Conservation (phyloP, 2,797 vertebrate genomes). For the Rhyacichthys aspro region DNA sequence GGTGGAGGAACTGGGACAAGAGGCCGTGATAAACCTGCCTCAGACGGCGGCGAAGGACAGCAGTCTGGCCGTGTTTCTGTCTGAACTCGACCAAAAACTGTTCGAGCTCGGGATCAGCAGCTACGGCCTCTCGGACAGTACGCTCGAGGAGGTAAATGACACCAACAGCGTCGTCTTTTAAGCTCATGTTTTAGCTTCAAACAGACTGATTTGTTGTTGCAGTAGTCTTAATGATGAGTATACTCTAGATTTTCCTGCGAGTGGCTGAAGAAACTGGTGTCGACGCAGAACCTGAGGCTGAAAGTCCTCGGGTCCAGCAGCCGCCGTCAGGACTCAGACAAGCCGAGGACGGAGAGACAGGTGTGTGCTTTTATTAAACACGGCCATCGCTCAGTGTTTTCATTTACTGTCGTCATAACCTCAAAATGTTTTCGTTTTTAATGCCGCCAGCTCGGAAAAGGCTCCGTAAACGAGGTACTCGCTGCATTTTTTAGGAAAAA, state of each 20-base stretch:
- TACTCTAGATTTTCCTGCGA: slow-evolving; percentile 87
- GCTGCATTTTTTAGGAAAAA: background rate
- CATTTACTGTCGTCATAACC: slow-evolving; percentile 17
- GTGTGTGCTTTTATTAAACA: background rate
- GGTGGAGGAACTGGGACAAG: slow-evolving; percentile 83
- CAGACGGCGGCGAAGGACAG: slow-evolving; percentile 82
- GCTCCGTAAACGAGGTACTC: slow-evolving; percentile 75
- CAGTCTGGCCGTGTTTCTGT: slow-evolving; percentile 81
- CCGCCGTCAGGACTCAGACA: slow-evolving; percentile 5
- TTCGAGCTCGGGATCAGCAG: slow-evolving; percentile 82
- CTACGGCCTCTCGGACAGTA: slow-evolving; percentile 90
- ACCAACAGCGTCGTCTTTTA: too few species aligned
- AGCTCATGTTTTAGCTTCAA: too few species aligned
- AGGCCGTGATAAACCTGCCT: slow-evolving; percentile 85
- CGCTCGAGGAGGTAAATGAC: slow-evolving; percentile 86
- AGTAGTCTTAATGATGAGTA: background rate
- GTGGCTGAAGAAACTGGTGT: slow-evolving; percentile 79
- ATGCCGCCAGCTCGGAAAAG: slow-evolving; percentile 79
- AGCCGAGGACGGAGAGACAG: slow-evolving; percentile 29
- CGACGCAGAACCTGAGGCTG: slow-evolving; percentile 58
- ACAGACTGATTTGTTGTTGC: background rate
- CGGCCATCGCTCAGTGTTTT: slow-evolving; percentile 8
- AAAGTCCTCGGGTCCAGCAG: slow-evolving; percentile 15
- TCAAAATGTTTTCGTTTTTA: slow-evolving; percentile 57
- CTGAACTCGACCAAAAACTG: slow-evolving; percentile 81